Evolutionary conservation across 2,113 vertebrate species (phyloP), one percentile per base, ranked within the genome.

Genomic region (Tetraodon nigroviridis): DNA sequence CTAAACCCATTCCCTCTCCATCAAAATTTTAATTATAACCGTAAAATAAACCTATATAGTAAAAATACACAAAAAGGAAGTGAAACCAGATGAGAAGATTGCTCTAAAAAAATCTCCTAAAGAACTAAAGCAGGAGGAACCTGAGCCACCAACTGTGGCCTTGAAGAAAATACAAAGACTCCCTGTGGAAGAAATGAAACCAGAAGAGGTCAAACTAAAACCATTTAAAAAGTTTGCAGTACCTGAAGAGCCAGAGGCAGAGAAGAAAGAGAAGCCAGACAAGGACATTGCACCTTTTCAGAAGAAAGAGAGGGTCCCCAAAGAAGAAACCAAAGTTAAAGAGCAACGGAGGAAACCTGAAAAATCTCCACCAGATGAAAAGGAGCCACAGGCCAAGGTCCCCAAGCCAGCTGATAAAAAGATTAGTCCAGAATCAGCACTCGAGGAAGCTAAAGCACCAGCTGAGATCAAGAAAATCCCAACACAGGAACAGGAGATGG

Each of bases 191-290:
- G 80, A 87, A 27, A 51, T 63, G 49, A 85, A 87, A 72, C 71
- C 85, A 79, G 88, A 90, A 79, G 61, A 52, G 1, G 65, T 92
- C 6, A 84, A 83, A 62, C 78, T 92, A 5, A 91, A 92, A 78
- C 84, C 90, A 14, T 89, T 92, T 75, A 82, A 87, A 60, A 91
- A 81, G 69, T 83, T 88, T 48, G 42, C 22, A 87, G 29, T 58
- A 59, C 48, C 49, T 13, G 66, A 81, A 18, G 85, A 86, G 45
- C 52, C 70, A 19, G 67, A 79, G 42, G 86, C 80, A 76, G 92
- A 85, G 71, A 89, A 80, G 89, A 94, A 87, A 80, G 92, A 92
- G 68, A 80, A 18, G 17, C 77, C 75, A 37, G 77, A 83, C 18
- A 82, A 92, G 56, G 84, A 87, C 63, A 17, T 55, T 7, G 18